Base-by-base conservation (phyloP, 92 coral and sea anemone genomes). In the Siderastrea siderea region DNA sequence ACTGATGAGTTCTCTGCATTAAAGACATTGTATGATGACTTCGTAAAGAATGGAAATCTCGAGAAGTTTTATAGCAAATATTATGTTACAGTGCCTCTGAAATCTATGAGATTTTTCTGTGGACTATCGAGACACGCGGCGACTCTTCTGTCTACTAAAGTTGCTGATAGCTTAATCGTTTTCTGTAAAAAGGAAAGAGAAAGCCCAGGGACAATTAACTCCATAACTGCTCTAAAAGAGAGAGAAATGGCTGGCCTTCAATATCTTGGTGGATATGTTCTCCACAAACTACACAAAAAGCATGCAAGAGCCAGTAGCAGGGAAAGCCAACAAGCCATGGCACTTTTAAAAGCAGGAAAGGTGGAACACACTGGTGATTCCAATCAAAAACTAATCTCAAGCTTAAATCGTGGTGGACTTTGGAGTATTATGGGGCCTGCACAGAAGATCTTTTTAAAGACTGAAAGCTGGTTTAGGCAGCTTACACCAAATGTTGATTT, bases 111-210 rank as follows among this genome's bases (percentile, higher is more conserved):
- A 38, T 86, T 75, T 46, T 86, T 86, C 70, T 3, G 69, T 49
- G 90, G 84, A 54, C 70, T 86, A n/a, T 79, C 90, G 71, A 69
- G 85, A 66, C 79, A 86, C 80, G 76, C 85, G 38, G 89, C 89
- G 15, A 86, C 85, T 65, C 79, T 79, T n/a, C 54, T 86, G 75
- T 74, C 85, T 73, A 85, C 89, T 64, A 77, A 85, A 76, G 74
- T 77, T 49, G 89, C 89, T 43, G 89, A 77, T 17, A 14, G 83
- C 71, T 74, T 85, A 77, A 70, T 85, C 7, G 55, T 26, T 65
- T 77, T 16, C 62, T 64, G 85, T 50, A 81, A 68, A 65, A 66
- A 51, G 53, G 38, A 85, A 85, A 75, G 54, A 64, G 74, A 85
- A 16, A 54, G 52, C 12, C 55, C 64, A 61, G 59, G 64, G 16